Base-by-base conservation (phyloP, 1,140 invertebrate species). In the Cydia amplana region DNA sequence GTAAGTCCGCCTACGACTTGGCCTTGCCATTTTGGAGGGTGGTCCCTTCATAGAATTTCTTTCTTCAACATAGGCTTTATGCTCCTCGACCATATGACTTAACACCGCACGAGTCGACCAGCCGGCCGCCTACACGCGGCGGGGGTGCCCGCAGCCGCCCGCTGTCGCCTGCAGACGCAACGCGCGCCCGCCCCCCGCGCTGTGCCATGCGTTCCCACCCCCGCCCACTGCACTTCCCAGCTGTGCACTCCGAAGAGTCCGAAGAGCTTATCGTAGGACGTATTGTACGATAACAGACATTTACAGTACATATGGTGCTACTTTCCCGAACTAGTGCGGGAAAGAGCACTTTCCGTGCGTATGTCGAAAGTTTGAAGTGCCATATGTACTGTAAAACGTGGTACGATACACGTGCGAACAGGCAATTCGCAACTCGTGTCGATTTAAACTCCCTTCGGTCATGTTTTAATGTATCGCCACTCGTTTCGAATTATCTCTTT, bases 1-100 rank as follows among this genome's bases (percentile, higher is more conserved):
- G 25, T 67, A 67, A 67, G 64, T 36, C 28, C 28, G 64, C 28
- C 64, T 67, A 67, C 64, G 25, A 67, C 18, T 67, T 67, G 64
- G 25, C 25, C 64, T 67, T 32, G 64, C 64, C 64, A 32, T n/a
- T 32, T 67, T 20, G 55, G n/a, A 60, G 55, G 10, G 55, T 60
- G 55, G 55, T 60, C 55, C 4, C 20, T 60, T 12, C 55, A 60
- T 20, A 20, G 20, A 60, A 60, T 60, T 23, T 23, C 55, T 60
- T 60, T 23, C 55, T 60, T 60, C 55, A 18, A 60, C 55, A 60
- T 60, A 60, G 55, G 20, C 55, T 23, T 23, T 60, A 60, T 60
- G 55, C 55, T 60, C 55, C 9, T 60, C 18, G 55, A 60, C 55
- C 55, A 60, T n/a, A 60, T 60, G 55, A 60, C 18, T 60, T 60